phyloP scores from a whole-genome alignment of 2,888 invertebrate species.

The Troilus luridus region DNA sequence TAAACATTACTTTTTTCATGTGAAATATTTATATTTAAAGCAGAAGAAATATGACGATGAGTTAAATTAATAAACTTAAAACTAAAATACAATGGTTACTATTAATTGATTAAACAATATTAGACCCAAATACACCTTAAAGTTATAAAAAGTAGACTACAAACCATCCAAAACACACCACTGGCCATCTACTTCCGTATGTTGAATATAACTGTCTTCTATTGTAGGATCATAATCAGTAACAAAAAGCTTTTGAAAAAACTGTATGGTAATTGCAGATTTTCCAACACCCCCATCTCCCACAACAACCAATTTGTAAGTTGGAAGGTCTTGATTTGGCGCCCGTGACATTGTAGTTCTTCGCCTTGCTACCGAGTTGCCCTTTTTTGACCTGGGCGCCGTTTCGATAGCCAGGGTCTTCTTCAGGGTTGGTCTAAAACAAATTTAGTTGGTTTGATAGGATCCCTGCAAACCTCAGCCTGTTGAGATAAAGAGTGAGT shows the following conservation, averaged over 20 bases:
- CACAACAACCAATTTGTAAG: conserved; percentile 91
- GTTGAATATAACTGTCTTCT: conserved; percentile 95
- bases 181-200: conserved; percentile 92
- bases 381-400: conserved; percentile 53
- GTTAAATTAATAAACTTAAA: neutral
- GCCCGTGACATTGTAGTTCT: conserved; percentile 70
- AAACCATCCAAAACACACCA: conserved; percentile 92
- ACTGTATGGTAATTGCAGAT: conserved; percentile 96
- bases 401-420: conserved; percentile 57
- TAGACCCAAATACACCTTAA: neutral
- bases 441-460: neutral
- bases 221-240: conserved; percentile 97
- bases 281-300: conserved; percentile 97
- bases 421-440: conserved; percentile 43
- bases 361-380: conserved; percentile 53
- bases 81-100: neutral
- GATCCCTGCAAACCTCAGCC: neutral
- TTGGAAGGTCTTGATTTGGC: conserved; percentile 67
- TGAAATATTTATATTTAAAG: neutral
- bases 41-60: neutral
- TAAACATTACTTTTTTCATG: neutral
- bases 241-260: conserved; percentile 94
- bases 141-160: conserved; percentile 62
- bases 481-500: conserved; percentile 48
- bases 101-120: neutral